A percentile compares a stretch with the other conserved stretches of the same genome.
Conservation (phyloP, 1,140 invertebrate genomes). For the Ostrea denselamellosa region DNA sequence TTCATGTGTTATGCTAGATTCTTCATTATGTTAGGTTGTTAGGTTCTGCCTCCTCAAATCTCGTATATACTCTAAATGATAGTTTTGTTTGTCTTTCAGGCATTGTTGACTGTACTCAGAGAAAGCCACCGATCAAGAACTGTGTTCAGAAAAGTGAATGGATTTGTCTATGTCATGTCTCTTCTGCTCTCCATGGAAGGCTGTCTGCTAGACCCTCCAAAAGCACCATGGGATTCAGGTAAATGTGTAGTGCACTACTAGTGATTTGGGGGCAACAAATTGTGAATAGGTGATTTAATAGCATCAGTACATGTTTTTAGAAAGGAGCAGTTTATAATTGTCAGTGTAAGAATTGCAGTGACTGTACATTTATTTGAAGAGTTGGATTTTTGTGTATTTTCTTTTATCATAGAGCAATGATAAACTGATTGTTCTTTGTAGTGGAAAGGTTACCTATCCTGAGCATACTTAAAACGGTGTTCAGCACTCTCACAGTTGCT, state of each 20-base stretch:
- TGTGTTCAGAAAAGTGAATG: conserved; percentile 97
- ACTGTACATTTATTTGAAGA: too few relatives aligned
- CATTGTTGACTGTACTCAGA: conserved; percentile 90
- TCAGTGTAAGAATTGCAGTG: too few relatives aligned
- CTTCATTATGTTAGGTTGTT: too few relatives aligned
- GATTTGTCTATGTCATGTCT: conserved; percentile 98
- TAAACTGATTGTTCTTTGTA: conserved; percentile 50
- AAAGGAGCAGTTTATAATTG: too few relatives aligned
- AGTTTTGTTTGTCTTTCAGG: conserved; percentile 79
- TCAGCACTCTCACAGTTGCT: conserved; percentile 96
- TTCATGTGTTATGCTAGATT: too few relatives aligned
- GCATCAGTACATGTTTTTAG: too few relatives aligned
- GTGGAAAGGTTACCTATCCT: conserved; percentile 74
- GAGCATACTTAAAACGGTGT: conserved; percentile 88
- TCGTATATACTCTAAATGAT: too few relatives aligned
- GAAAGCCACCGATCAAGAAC: conserved; percentile 97
- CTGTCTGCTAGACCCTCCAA: conserved; percentile 83
- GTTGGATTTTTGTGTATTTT: too few relatives aligned
- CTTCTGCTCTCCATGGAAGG: conserved; percentile 96
- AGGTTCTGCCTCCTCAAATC: too few relatives aligned
- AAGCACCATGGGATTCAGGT: conserved; percentile 79
- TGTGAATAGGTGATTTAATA: too few relatives aligned
- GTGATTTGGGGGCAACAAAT: too few relatives aligned
- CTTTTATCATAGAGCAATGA: background rate
- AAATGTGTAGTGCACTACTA: background rate